A percentile compares a stretch with the other conserved stretches of the same genome.
phyloP scores from a whole-genome alignment of 2,888 invertebrate genomes.

The Drosophila merina region DNA sequence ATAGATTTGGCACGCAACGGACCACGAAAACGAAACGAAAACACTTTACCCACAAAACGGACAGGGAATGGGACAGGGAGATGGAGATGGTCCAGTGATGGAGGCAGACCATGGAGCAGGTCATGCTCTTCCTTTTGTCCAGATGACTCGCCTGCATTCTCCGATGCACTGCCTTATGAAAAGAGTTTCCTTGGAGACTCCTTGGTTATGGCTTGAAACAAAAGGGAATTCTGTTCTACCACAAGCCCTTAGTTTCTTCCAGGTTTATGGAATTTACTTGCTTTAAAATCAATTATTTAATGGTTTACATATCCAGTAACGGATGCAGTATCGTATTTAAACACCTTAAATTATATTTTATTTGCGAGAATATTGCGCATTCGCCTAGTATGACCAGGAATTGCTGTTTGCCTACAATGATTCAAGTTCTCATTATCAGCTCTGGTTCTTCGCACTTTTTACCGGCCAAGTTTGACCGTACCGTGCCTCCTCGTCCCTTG shows the following conservation, averaged over 20 bases:
- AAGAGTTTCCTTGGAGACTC: neutral
- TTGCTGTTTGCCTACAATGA: slow-evolving; percentile 67
- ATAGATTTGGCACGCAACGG: slow-evolving; percentile 77
- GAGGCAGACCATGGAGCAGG: slow-evolving; percentile 19
- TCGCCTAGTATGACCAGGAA: slow-evolving; percentile 32
- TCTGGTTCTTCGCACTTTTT: slow-evolving; percentile 36
- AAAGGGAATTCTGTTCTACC: neutral
- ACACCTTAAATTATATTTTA: too few species aligned
- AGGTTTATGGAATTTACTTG: too few species aligned
- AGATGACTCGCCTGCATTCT: slow-evolving; percentile 39
- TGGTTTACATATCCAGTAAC: too few species aligned
- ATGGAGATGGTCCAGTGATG: slow-evolving; percentile 1
- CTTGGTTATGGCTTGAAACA: neutral
- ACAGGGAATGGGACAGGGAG: slow-evolving; percentile 1
- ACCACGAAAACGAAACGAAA: slow-evolving; percentile 77
- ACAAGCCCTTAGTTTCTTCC: too few species aligned
- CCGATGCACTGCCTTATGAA: slow-evolving; percentile 10
- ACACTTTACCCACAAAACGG: slow-evolving; percentile 41
- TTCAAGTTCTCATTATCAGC: slow-evolving; percentile 78
- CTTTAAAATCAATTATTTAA: too few species aligned
- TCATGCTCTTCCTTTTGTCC: slow-evolving; percentile 18
- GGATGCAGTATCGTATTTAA: too few species aligned
- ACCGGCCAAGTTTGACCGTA: slow-evolving; percentile 26
- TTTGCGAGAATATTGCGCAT: slow-evolving; percentile 13
- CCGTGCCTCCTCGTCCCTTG: neutral